phyloP scores from a whole-genome alignment of 1,140 invertebrate genomes.

The Aphelenchoides avenae region DNA sequence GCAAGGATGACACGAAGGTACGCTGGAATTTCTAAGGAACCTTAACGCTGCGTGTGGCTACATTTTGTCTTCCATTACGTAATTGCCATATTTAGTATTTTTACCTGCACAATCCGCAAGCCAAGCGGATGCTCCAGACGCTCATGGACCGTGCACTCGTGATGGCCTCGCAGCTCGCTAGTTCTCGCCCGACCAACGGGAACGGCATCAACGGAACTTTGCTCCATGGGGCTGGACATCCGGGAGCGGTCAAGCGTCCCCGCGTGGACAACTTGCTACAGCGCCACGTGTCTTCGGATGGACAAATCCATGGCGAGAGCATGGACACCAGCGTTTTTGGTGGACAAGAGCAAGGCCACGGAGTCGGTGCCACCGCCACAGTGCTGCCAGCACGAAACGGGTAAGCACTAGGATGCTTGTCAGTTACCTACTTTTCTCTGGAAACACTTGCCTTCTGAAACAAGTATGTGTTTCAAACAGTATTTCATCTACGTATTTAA shows the following conservation, averaged over 20 bases:
- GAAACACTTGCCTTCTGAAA: too few species aligned
- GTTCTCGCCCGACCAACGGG: not conserved
- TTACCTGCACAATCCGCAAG: slow-evolving; percentile 52
- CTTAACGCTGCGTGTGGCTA: slow-evolving; percentile 1
- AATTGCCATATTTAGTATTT: slow-evolving; percentile 36
- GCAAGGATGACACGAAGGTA: slow-evolving; percentile 45
- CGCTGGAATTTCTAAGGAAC: slow-evolving; percentile 4
- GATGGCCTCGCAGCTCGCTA: slow-evolving; percentile 27
- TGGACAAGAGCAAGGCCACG: slow-evolving; percentile 3
- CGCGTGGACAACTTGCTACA: slow-evolving; percentile 12
- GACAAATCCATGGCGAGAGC: slow-evolving; percentile 1
- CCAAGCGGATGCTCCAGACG: slow-evolving; percentile 48
- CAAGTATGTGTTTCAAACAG: too few species aligned
- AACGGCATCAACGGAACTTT: slow-evolving; percentile 15
- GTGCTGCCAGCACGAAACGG: too few species aligned
- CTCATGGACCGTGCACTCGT: slow-evolving; percentile 51
- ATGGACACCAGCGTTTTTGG: slow-evolving; percentile 15
- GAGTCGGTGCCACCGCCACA: too few species aligned
- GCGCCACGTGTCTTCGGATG: slow-evolving; percentile 5
- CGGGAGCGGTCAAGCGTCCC: slow-evolving; percentile 15
- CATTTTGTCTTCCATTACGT: slow-evolving; percentile 12
- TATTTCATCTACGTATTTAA: too few species aligned
- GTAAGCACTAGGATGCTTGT: too few species aligned
- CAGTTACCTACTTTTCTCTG: too few species aligned
- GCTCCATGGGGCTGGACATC: too few species aligned